Evolutionary conservation across 2,113 vertebrate species (phyloP), one percentile per base, ranked within the genome.

Genomic region (Chloroceryle aenea): DNA sequence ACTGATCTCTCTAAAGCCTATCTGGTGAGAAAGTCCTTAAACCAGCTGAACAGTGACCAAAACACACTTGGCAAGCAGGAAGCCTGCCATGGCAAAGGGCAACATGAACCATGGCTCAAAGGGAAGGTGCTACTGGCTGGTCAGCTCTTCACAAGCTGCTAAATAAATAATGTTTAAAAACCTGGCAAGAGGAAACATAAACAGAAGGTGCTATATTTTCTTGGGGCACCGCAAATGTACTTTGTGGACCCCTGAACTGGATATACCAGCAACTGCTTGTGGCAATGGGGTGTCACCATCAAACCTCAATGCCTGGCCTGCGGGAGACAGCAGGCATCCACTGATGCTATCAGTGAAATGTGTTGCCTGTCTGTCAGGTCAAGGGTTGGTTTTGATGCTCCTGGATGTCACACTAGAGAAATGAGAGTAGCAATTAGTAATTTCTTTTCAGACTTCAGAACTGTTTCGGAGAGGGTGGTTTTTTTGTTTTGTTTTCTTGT

Each of bases 1-100:
- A 91, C 87, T 92, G 82, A 96, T 87, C 79, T 86, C 62, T 83
- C 81, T 76, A 89, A 93, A 87, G 63, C 15, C 53, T 90, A 81
- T 45, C 26, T 83, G 71, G 67, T 69, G 59, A 88, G 52, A 13
- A 1, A n/a, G 81, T 58, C 77, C 67, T 80, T 62, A 40, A 79
- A 94, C 43, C 42, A 81, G 75, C 72, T 87, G 68, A 91, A 53
- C n/a, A 34, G 45, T 1, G 15, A 95, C 55, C 7, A 78, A 81
- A 87, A 63, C 47, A 67, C 32, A 22, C 16, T 64, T 1, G 0
- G 68, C 32, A 53, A 66, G 62, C 0, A 3, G 88, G 85, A 92
- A 93, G 29, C 17, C 43, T 89, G 85, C 87, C 95, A 72, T 1
- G 0, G 26, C 1, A 2, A 71, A 68, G 79, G 68, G 69, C 56